Conservation (phyloP, 2,888 invertebrate species). For the Phengaris alcon region DNA sequence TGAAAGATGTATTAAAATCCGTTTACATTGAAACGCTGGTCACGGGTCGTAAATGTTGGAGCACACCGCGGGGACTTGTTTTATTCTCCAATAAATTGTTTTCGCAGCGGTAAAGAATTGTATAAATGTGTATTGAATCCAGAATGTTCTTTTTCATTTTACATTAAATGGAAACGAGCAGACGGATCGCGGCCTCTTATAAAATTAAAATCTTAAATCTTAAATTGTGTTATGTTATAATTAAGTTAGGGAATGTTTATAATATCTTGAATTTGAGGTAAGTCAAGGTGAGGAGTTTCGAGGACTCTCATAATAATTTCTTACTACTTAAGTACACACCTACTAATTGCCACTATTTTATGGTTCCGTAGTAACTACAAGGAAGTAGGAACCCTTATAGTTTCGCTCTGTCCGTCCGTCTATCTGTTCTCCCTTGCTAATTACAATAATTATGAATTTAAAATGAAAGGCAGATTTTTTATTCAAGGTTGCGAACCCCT, state of each 20-base stretch:
- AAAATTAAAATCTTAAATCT: no score
- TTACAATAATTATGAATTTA: no score
- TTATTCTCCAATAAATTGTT: neutral
- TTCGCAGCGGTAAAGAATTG: neutral
- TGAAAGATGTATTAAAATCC: neutral
- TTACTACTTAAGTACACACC: no score
- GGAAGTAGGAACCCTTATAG: no score
- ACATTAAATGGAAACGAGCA: neutral
- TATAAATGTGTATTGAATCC: conserved; percentile 3
- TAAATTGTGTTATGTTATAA: conserved; percentile 9
- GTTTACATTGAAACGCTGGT: neutral
- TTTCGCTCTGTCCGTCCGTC: no score
- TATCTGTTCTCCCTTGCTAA: no score
- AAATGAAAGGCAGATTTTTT: no score
- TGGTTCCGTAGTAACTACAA: no score
- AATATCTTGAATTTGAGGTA: neutral
- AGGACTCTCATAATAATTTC: neutral
- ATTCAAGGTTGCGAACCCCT: no score
- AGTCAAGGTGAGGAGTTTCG: neutral
- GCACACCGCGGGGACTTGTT: neutral
- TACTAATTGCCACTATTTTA: no score
- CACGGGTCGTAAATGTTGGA: neutral
- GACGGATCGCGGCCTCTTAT: neutral
- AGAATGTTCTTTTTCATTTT: neutral
- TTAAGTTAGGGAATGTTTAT: neutral